Conservation (phyloP, 2,113 vertebrate genomes). For the Lanius ludovicianus region DNA sequence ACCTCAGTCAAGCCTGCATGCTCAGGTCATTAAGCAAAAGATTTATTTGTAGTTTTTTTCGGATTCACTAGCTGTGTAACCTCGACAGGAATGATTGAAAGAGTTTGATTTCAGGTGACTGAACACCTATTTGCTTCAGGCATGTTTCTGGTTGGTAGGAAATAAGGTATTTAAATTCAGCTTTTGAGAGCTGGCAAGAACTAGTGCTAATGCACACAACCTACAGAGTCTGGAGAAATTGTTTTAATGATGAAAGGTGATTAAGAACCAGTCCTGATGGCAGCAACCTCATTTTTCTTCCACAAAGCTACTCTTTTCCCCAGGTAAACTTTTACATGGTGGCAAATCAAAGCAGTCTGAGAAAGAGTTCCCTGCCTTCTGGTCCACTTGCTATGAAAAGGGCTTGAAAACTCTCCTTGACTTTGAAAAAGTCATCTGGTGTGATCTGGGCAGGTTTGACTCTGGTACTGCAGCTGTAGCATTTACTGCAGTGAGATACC, state of each 20-base stretch:
- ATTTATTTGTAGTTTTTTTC: not conserved
- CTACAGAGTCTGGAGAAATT: not conserved
- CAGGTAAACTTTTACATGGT: not conserved
- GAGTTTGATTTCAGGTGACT: conserved; percentile 9
- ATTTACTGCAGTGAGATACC: not conserved
- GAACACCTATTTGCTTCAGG: not conserved
- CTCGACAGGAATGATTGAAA: not conserved
- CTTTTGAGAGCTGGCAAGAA: not conserved
- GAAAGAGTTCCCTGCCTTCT: not conserved
- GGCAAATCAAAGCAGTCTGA: not conserved
- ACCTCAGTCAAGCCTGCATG: not conserved
- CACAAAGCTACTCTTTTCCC: not conserved
- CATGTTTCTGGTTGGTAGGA: not conserved
- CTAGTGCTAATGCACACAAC: not conserved
- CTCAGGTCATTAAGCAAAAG: conserved; percentile 13
- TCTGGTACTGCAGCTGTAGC: not conserved
- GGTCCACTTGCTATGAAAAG: not conserved
- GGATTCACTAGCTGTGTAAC: not conserved
- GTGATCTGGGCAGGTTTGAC: not conserved
- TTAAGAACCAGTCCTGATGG: not conserved
- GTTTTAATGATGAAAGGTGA: not conserved
- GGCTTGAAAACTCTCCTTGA: not conserved
- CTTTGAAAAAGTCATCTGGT: not conserved
- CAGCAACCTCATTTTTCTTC: not conserved
- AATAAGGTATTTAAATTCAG: not conserved